Evolutionary conservation across 2,797 vertebrate species (phyloP).

Genomic region (Cryptoblepharus egeriae): DNA sequence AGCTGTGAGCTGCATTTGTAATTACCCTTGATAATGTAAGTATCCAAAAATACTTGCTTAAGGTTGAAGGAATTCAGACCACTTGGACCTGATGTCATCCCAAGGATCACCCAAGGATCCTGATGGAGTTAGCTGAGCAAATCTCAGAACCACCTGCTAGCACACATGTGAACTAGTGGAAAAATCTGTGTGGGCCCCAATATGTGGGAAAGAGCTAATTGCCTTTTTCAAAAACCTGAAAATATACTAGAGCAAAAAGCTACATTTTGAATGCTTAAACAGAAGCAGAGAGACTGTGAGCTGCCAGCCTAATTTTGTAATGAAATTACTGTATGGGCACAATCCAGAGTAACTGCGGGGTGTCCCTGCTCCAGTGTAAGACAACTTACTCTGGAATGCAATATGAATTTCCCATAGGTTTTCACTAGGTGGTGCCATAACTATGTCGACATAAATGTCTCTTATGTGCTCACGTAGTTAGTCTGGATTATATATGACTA

Average conservation of each 20-base stretch:
- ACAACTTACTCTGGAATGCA: too few species aligned
- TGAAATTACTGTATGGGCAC: too few species aligned
- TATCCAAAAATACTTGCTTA: conserved; percentile 4
- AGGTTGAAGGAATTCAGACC: neutral
- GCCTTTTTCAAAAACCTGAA: neutral
- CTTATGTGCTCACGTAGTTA: too few species aligned
- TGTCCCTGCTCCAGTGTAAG: too few species aligned
- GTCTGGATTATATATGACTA: too few species aligned
- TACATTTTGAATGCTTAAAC: neutral
- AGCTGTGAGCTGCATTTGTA: neutral
- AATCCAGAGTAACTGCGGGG: too few species aligned
- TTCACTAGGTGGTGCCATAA: too few species aligned
- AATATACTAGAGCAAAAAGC: neutral
- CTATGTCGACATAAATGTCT: too few species aligned
- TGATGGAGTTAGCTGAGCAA: neutral
- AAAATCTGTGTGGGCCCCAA: neutral
- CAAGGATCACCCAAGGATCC: neutral
- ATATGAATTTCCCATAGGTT: too few species aligned
- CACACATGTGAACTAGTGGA: neutral
- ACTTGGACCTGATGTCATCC: neutral
- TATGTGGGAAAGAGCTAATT: neutral
- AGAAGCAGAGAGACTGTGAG: neutral
- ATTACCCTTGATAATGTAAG: conserved; percentile 4
- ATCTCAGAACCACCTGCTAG: neutral
- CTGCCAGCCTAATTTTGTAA: neutral